phyloP scores from a whole-genome alignment of 2,113 vertebrate genomes.

The Tringa solitaria region DNA sequence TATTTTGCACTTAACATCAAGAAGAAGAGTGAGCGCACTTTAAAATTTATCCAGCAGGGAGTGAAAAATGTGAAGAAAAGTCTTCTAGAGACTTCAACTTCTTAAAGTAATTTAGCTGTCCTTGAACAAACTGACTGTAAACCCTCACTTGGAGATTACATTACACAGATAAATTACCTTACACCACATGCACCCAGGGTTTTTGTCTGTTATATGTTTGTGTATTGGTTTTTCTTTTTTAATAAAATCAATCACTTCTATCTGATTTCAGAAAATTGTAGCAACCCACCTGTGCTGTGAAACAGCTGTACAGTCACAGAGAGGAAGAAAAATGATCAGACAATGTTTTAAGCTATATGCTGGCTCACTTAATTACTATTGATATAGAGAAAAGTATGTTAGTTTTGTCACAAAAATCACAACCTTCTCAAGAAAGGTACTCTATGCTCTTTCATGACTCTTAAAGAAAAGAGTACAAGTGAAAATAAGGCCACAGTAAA shows the following conservation, averaged over 20 bases:
- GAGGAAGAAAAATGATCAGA: conserved; percentile 13
- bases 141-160: conserved; percentile 20
- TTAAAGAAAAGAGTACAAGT: neutral
- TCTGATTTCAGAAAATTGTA: conserved; percentile 30
- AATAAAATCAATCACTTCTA: conserved; percentile 49
- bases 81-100: neutral
- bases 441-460: neutral
- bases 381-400: neutral
- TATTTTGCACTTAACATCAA: neutral
- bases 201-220: conserved; percentile 12
- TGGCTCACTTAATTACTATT: conserved; percentile 21
- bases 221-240: conserved; percentile 23
- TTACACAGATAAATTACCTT: conserved; percentile 56
- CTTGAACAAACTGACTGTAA: conserved; percentile 50
- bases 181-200: neutral
- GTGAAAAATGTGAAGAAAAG: conserved; percentile 29
- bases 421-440: neutral
- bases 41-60: neutral
- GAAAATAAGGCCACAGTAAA: neutral
- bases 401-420: neutral
- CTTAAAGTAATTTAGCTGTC: conserved; percentile 35
- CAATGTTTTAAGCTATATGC: neutral
- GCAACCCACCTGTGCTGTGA: neutral
- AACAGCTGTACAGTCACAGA: neutral
- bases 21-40: neutral